Percentiles rank a stretch among this genome's conserved stretches.
Evolutionary conservation across 1,140 invertebrate genomes (phyloP).

Genomic region (Caerostris darwini): DNA sequence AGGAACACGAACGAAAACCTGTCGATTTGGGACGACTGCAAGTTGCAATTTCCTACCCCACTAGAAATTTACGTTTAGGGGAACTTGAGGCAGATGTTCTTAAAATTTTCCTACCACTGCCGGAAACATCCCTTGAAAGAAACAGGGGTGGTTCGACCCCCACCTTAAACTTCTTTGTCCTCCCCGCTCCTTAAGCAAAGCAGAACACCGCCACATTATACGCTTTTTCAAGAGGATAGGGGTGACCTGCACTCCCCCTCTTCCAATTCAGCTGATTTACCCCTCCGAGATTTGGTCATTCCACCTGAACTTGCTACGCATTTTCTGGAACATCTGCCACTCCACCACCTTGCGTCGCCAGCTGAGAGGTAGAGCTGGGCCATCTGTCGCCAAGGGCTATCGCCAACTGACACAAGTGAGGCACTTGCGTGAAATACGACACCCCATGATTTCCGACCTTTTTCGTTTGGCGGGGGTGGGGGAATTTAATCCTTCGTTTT

Average conservation of each 20-base stretch:
- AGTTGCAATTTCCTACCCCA: background rate
- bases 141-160: background rate
- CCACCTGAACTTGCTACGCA: conserved; percentile 10
- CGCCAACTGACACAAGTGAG: conserved; percentile 2
- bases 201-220: conserved; percentile 42
- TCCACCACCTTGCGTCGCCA: background rate
- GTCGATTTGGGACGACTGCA: background rate
- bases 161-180: background rate
- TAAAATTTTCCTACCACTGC: background rate
- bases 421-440: background rate
- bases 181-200: background rate
- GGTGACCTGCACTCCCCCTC: background rate
- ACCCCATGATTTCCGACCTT: background rate
- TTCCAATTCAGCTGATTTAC: conserved; percentile 34
- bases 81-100: background rate
- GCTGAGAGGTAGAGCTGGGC: background rate
- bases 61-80: background rate
- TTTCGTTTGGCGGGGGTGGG: background rate
- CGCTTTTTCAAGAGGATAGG: conserved; percentile 11
- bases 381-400: conserved; percentile 17
- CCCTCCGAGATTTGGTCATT: conserved; percentile 18
- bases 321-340: background rate
- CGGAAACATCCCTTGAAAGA: conserved; percentile 13
- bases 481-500: background rate
- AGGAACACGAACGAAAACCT: background rate